Evolutionary conservation across 2,113 vertebrate genomes (phyloP).

Genomic region (Chinchilla lanigera): DNA sequence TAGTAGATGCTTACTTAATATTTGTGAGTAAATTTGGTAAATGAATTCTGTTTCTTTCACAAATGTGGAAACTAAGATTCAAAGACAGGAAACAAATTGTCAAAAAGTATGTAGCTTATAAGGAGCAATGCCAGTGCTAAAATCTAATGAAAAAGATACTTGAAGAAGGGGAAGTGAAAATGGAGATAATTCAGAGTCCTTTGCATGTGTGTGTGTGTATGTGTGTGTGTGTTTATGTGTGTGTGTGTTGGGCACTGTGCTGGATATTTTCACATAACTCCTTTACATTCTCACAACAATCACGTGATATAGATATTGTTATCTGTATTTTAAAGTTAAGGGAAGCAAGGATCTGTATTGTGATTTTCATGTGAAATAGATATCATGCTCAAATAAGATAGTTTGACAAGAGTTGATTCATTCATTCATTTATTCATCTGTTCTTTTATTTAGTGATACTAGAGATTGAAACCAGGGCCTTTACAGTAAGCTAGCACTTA

Average conservation of each 20-base stretch:
- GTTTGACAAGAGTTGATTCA: neutral
- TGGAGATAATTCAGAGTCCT: neutral
- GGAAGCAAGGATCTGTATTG: neutral
- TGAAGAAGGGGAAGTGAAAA: neutral
- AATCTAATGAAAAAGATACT: neutral
- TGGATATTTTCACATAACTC: neutral
- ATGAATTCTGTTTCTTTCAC: neutral
- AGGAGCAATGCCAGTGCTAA: neutral
- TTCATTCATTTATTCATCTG: neutral
- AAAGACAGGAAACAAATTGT: neutral
- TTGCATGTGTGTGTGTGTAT: neutral
- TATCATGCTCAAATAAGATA: neutral
- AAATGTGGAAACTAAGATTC: neutral
- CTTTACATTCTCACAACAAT: neutral
- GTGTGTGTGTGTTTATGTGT: neutral
- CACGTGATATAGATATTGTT: neutral
- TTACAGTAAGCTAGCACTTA: neutral
- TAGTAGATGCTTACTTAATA: neutral
- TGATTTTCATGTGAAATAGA: neutral
- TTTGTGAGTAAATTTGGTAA: neutral
- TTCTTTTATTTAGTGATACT: neutral
- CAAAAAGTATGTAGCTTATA: conserved; percentile 9
- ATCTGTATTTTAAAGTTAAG: neutral
- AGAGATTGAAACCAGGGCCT: neutral
- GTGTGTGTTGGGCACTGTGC: neutral